Percentiles rank a stretch among this genome's conserved stretches.
Conservation (phyloP, 2,797 vertebrate genomes). For the Phaenicophaeus curvirostris region DNA sequence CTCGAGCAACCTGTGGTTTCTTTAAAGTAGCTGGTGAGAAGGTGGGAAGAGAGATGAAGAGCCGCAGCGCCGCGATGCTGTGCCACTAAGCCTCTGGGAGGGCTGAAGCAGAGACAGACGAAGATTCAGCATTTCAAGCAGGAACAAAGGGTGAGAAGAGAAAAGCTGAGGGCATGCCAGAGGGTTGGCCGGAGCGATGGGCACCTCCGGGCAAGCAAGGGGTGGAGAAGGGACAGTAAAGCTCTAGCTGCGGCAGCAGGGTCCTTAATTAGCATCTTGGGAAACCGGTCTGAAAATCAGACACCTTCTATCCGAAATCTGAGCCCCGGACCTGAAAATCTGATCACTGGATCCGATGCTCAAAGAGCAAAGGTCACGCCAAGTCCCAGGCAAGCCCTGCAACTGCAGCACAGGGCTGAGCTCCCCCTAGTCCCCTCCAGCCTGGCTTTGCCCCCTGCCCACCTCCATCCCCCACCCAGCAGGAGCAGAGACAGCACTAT, state of each 20-base stretch:
- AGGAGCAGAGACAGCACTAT: not conserved
- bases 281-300: conserved; percentile 15
- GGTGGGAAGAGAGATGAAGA: not conserved
- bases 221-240: conserved; percentile 5
- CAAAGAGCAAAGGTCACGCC: conserved; percentile 35
- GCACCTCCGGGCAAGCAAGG: not conserved
- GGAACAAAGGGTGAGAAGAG: not conserved
- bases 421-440: not conserved
- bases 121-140: not conserved
- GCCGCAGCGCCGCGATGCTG: accelerated
- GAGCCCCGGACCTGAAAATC: conserved; percentile 24
- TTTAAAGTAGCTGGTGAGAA: not conserved
- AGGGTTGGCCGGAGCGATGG: not conserved
- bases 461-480: not conserved
- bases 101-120: not conserved
- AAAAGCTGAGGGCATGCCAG: not conserved
- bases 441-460: not conserved
- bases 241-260: not conserved
- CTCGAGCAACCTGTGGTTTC: not conserved
- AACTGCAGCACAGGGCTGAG: accelerated
- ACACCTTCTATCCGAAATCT: conserved; percentile 51
- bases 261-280: conserved; percentile 47
- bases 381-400: not conserved
- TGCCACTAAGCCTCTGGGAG: not conserved
- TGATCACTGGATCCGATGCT: not conserved